Evolutionary conservation across 1,140 invertebrate genomes (phyloP).

Genomic region (Drosophila athabasca): DNA sequence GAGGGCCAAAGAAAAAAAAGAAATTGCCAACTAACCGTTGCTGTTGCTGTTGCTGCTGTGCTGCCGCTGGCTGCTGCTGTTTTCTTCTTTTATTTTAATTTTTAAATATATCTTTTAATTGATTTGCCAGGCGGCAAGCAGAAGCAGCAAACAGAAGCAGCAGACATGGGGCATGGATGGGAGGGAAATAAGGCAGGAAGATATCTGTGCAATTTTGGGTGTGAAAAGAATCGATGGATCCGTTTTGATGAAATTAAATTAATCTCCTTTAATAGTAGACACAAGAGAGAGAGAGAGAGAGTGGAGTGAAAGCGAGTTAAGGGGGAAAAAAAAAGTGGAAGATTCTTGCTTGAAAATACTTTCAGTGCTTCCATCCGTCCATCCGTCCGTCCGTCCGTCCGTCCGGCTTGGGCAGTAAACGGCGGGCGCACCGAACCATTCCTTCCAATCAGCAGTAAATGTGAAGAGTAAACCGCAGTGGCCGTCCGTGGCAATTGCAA

Average conservation of each 20-base stretch:
- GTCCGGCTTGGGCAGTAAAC: conserved; percentile 14
- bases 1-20: conserved; percentile 24
- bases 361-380: too few species aligned
- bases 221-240: too few species aligned
- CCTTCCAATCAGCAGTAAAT: conserved; percentile 29
- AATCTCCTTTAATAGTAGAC: too few species aligned
- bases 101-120: conserved; percentile 49
- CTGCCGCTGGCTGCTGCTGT: conserved; percentile 11
- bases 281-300: too few species aligned
- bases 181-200: background rate
- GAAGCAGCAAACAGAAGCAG: too few species aligned
- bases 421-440: conserved; percentile 15
- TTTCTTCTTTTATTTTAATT: conserved; percentile 25
- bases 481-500: conserved; percentile 7
- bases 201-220: background rate
- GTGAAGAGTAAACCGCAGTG: conserved; percentile 33
- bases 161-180: background rate
- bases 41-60: background rate
- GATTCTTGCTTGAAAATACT: too few species aligned
- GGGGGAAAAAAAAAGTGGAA: too few species aligned
- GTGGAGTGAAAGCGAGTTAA: too few species aligned
- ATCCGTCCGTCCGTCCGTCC: too few species aligned
- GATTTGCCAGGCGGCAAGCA: conserved; percentile 18
- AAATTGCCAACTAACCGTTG: conserved; percentile 18
- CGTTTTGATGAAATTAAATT: too few species aligned